These are phyloP conservation scores for Heliconius hewitsoni DNA, from an alignment of 1,140 invertebrate species.

Conservation along the genomic window DNA sequence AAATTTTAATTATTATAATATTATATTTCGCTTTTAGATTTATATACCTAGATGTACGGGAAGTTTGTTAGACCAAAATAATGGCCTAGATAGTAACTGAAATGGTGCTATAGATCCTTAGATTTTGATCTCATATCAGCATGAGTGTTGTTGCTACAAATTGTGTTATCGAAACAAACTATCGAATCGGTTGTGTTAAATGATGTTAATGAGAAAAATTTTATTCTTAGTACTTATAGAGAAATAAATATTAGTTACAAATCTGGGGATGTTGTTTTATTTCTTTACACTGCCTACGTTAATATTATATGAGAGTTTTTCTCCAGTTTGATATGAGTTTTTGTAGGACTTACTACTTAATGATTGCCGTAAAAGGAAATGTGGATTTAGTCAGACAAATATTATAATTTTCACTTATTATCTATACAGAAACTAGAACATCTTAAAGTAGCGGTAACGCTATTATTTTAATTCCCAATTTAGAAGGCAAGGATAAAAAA, in stretches of 20 bases:
- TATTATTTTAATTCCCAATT: no score
- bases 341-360: no score
- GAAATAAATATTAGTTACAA: conserved; percentile 61
- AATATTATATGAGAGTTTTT: no score
- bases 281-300: background rate
- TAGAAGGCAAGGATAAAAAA: no score
- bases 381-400: no score
- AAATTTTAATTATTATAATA: background rate
- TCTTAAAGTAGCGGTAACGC: no score
- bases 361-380: no score
- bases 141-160: conserved; percentile 54
- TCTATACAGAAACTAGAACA: no score
- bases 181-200: conserved; percentile 73
- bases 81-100: conserved; percentile 77
- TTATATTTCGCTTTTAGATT: conserved; percentile 26
- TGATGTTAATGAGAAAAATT: conserved; percentile 68
- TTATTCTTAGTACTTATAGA: conserved; percentile 79
- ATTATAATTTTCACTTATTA: no score
- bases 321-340: no score
- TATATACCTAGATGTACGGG: conserved; percentile 33
- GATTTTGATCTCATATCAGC: conserved; percentile 78
- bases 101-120: conserved; percentile 78
- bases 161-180: conserved; percentile 66
- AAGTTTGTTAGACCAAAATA: conserved; percentile 68
- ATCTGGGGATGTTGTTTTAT: background rate